Percentiles rank a stretch among this genome's conserved stretches.
phyloP scores from a whole-genome alignment of 1,140 invertebrate species.

The Steinernema feltiae region DNA sequence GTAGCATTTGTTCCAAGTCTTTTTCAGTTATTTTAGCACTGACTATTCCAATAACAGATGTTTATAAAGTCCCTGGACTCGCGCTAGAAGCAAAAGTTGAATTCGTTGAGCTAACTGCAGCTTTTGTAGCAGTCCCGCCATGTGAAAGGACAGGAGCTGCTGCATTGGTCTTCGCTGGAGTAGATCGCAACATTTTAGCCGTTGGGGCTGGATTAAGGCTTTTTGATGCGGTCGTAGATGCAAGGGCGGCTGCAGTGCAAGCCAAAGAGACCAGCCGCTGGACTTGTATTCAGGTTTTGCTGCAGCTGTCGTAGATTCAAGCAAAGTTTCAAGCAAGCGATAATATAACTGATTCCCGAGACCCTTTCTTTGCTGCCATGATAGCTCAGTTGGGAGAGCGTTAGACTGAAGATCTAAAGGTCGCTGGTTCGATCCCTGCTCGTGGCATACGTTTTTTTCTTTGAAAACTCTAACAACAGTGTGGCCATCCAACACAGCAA shows the following conservation, averaged over 20 bases:
- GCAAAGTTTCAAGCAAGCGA: too few relatives aligned
- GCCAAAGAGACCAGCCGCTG: not conserved
- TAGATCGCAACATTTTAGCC: not conserved
- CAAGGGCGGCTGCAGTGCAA: not conserved
- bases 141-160: not conserved
- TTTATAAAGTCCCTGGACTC: too few relatives aligned
- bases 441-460: not conserved
- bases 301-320: too few relatives aligned
- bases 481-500: too few relatives aligned
- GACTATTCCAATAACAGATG: not conserved
- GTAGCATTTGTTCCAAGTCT: not conserved
- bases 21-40: not conserved
- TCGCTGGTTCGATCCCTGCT: constrained; percentile 60
- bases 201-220: not conserved
- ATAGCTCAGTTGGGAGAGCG: constrained; percentile 58
- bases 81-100: too few relatives aligned
- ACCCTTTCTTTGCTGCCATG: too few relatives aligned
- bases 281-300: too few relatives aligned
- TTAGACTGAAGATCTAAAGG: constrained; percentile 62
- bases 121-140: not conserved
- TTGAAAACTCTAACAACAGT: too few relatives aligned
- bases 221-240: not conserved
- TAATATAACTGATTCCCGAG: too few relatives aligned
- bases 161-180: not conserved
- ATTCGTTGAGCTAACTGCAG: too few relatives aligned